Evolutionary conservation across 2,888 invertebrate genomes (phyloP).

Genomic region (Xanthia togata): DNA sequence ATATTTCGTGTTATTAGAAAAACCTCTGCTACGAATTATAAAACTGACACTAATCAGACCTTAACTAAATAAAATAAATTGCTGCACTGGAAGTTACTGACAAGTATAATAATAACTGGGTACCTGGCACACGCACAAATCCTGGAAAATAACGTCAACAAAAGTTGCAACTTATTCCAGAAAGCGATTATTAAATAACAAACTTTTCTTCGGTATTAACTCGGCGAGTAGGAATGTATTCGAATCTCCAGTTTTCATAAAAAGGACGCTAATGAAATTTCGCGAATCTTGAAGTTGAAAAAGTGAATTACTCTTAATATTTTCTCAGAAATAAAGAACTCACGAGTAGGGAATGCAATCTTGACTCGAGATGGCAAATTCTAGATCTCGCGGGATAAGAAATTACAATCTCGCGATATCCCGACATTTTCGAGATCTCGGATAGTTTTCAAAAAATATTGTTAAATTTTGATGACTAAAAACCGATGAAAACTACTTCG

Average conservation of each 20-base stretch:
- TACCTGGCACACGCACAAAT: conserved; percentile 29
- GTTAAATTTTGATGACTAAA: no score
- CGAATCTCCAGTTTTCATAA: conserved; percentile 44
- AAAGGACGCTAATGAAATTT: conserved; percentile 47
- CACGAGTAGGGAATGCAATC: no score
- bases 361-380: no score
- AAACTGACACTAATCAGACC: conserved; percentile 21
- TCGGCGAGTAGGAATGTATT: conserved; percentile 46
- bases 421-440: no score
- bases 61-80: conserved; percentile 20
- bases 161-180: conserved; percentile 34
- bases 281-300: conserved; percentile 13
- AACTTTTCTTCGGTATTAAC: conserved; percentile 46
- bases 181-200: conserved; percentile 57
- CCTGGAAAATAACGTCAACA: conserved; percentile 30
- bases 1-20: not conserved
- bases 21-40: conserved; percentile 16
- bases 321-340: conserved; percentile 20
- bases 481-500: no score
- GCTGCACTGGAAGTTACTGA: not conserved
- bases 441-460: not conserved
- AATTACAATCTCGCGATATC: no score
- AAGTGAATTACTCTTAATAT: not conserved
- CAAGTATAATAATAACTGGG: conserved; percentile 2
- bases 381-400: no score